Conservation (phyloP, 2,888 invertebrate species). For the Dolichopus griseipennis region DNA sequence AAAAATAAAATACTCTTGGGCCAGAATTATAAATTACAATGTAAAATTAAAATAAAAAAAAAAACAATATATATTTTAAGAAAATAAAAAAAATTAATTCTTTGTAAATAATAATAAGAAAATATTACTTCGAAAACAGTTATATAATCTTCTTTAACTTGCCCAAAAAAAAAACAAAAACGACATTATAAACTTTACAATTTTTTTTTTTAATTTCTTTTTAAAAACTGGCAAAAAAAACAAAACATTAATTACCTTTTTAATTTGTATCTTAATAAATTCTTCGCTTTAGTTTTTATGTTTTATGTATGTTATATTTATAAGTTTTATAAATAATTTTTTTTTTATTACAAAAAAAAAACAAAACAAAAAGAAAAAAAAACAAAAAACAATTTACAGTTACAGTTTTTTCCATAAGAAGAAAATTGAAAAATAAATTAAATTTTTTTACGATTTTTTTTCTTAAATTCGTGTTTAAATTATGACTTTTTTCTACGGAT, state of each 20-base stretch:
- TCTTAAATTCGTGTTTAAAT: background rate
- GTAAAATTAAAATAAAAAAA: background rate
- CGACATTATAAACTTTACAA: too few species aligned
- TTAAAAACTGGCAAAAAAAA: too few species aligned
- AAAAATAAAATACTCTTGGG: background rate
- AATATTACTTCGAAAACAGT: background rate
- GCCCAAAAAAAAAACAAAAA: too few species aligned
- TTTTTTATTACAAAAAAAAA: too few species aligned
- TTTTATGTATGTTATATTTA: background rate
- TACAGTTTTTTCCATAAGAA: background rate
- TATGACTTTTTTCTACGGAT: constrained; percentile 20
- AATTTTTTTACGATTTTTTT: background rate
- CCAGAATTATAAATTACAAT: background rate
- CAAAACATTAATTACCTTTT: too few species aligned
- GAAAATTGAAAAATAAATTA: background rate
- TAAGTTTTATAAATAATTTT: background rate
- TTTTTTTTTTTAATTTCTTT: too few species aligned
- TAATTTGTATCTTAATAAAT: background rate
- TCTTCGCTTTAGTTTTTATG: background rate
- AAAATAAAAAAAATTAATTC: too few species aligned
- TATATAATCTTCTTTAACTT: too few species aligned
- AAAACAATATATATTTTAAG: too few species aligned
- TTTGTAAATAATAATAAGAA: background rate
- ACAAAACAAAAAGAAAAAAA: too few species aligned
- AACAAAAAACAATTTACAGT: too few species aligned